Evolutionary conservation across 1,140 invertebrate genomes (phyloP).

Genomic region (Bombyx mori): ASM3026992v2 NC_085120.1:5453001-5453500

Average conservation of each 20-base stretch:
- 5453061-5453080: too few species aligned
- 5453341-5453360: conserved; percentile 78
- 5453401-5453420: conserved; percentile 72
- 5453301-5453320: conserved; percentile 44
- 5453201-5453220: conserved; percentile 57
- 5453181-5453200: conserved; percentile 72
- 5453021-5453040: too few species aligned
- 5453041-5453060: too few species aligned
- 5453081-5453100: too few species aligned
- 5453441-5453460: conserved; percentile 78
- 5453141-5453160: too few species aligned
- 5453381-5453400: conserved; percentile 72
- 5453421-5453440: conserved; percentile 74
- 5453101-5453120: too few species aligned
- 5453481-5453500: conserved; percentile 22
- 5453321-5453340: conserved; percentile 40
- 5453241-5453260: conserved; percentile 76
- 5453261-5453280: conserved; percentile 80
- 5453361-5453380: conserved; percentile 68
- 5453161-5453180: conserved; percentile 47
- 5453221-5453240: conserved; percentile 77
- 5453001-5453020: too few species aligned
- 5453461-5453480: conserved; percentile 54
- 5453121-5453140: too few species aligned
- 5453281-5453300: conserved; percentile 70